These are phyloP conservation scores for Myotis myotis DNA, from an alignment of 2,797 vertebrate species.

Conservation along the genomic window DNA sequence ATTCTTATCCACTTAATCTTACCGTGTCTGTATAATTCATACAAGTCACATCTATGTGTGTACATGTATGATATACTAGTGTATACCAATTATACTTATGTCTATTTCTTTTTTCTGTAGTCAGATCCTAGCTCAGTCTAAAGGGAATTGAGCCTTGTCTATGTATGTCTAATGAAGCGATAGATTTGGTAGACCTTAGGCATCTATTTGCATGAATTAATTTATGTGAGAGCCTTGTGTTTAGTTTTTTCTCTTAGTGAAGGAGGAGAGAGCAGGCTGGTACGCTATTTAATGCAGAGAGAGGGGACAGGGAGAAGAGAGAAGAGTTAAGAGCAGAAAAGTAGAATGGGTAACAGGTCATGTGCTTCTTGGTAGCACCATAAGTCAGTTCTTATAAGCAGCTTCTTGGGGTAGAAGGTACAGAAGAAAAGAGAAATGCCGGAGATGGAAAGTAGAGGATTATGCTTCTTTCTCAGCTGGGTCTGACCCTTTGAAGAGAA, in stretches of 20 bases:
- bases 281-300: neutral
- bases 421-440: neutral
- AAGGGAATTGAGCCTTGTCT: neutral
- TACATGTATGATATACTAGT: neutral
- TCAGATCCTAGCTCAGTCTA: neutral
- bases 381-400: neutral
- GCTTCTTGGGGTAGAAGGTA: neutral
- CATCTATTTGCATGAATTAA: slow-evolving; percentile 26
- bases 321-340: neutral
- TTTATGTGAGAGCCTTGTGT: neutral
- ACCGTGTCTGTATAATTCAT: neutral
- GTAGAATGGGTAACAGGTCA: neutral
- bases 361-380: neutral
- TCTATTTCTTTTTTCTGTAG: neutral
- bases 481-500: neutral
- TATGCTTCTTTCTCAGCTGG: neutral
- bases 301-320: neutral
- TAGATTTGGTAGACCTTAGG: slow-evolving; percentile 17
- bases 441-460: neutral
- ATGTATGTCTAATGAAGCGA: neutral
- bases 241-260: neutral
- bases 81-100: neutral
- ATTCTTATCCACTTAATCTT: neutral
- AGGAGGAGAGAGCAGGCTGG: neutral
- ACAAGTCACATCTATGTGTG: neutral